Conservation (phyloP, 2,113 vertebrate genomes). For the Heteronetta atricapilla region DNA sequence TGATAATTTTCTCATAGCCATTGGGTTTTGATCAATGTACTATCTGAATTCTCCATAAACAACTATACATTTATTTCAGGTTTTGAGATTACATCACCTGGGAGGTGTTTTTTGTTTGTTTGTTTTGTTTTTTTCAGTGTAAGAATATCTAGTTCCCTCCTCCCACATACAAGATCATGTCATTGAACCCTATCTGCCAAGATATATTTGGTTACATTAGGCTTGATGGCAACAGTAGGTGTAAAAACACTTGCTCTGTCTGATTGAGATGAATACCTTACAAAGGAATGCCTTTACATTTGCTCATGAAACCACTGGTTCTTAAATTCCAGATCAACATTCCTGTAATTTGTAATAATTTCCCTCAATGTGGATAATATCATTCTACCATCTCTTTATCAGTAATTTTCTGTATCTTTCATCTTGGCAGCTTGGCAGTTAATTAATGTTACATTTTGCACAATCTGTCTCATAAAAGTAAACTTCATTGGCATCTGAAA, state of each 20-base stretch:
- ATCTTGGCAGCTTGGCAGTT: background rate
- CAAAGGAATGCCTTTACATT: background rate
- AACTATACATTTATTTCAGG: background rate
- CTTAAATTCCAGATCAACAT: background rate
- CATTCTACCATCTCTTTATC: background rate
- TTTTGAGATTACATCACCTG: background rate
- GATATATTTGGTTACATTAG: background rate
- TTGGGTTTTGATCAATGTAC: background rate
- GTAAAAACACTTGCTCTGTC: background rate
- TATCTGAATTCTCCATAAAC: background rate
- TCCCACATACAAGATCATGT: background rate
- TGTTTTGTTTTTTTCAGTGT: background rate
- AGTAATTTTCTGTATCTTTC: background rate
- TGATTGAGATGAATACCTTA: background rate
- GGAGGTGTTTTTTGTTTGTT: background rate
- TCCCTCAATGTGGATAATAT: background rate
- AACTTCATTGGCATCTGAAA: background rate
- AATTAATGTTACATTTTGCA: constrained; percentile 12
- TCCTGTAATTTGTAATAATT: background rate
- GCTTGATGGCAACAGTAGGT: background rate
- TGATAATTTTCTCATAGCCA: background rate
- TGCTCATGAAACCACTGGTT: background rate
- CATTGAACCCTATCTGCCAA: rapidly evolving
- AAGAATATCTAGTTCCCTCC: background rate
- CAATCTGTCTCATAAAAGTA: background rate